Base-by-base conservation (phyloP, 2,113 vertebrate genomes). In the human region DNA sequence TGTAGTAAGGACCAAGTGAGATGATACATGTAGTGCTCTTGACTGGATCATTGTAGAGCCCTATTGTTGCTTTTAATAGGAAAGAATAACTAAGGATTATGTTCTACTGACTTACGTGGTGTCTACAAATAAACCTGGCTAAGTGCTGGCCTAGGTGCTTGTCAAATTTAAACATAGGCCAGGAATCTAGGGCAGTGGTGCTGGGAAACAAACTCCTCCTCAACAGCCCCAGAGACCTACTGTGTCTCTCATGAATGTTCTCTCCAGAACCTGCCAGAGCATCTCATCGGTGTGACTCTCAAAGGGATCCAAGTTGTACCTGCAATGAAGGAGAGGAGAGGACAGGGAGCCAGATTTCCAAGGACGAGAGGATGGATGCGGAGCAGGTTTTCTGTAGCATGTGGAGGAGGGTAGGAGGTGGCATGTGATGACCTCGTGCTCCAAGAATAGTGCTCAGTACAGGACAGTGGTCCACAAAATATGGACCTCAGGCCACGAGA, bases 251-350 rank as follows among this genome's bases (percentile, higher is more conserved):
- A 99, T 99, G 97, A 98, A 99, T 1, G 98, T 99, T 90, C 98
- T 99, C 96, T 99, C 98, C 97, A 99, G 98, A 6, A 98, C 98
- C 35, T 94, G 55, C 99, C 99, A 99, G 92, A 99, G 98, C 84
- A 98, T 97, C 72, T 99, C 96, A 25, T 99, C 98, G 0, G 81
- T 98, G 97, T 98, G 98, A 9, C 87, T 98, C 88, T 96, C 89
- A 93, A 99, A 99, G 9, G 98, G 98, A 89, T 99, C 99, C 59
- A 99, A 96, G 97, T 99, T 99, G 95, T 99, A 99, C 93, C 99
- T 99, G 92, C 23, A 93, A 43, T 12, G 76, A 52, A 81, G 30
- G 30, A 93, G 88, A 85, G 38, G 45, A 84, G 59, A 85, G 50
- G 52, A 84, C 52, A 76, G 45, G 38, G 16, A n/a, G 88, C 50